Evolutionary conservation across 2,888 invertebrate species (phyloP).

Genomic region (Anarsia innoxiella): DNA sequence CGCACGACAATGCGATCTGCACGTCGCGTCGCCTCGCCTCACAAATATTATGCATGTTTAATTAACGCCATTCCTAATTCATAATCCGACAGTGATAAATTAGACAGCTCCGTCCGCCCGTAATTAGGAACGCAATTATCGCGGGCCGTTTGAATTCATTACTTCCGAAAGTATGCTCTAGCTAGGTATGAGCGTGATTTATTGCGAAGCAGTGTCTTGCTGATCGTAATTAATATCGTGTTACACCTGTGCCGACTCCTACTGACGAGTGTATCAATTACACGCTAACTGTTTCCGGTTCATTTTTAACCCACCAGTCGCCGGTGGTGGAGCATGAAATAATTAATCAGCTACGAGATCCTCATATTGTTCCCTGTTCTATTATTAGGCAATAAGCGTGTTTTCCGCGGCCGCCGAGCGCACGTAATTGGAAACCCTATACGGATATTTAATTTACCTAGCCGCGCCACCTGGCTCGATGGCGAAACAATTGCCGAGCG

Average conservation of each 20-base stretch:
- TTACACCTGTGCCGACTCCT: constrained; percentile 49
- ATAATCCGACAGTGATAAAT: constrained; percentile 74
- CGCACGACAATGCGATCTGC: constrained; percentile 9
- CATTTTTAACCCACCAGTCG: constrained; percentile 38
- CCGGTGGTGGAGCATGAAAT: constrained; percentile 30
- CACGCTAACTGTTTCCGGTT: constrained; percentile 31
- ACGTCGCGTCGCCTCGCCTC: constrained; percentile 36
- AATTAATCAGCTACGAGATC: constrained; percentile 59
- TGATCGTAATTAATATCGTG: constrained; percentile 61
- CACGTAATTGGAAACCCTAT: constrained; percentile 65
- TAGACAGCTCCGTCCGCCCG: constrained; percentile 57
- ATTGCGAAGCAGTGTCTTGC: constrained; percentile 53
- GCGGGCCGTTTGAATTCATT: constrained; percentile 71
- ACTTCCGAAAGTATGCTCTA: constrained; percentile 51
- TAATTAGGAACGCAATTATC: constrained; percentile 73
- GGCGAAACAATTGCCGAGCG: constrained; percentile 70
- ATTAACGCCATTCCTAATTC: constrained; percentile 69
- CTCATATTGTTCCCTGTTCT: constrained; percentile 48
- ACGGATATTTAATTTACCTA: constrained; percentile 71
- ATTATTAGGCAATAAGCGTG: constrained; percentile 67
- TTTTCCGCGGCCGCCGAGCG: constrained; percentile 48
- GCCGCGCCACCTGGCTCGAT: constrained; percentile 68
- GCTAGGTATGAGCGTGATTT: constrained; percentile 59
- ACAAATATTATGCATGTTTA: constrained; percentile 70
- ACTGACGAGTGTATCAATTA: constrained; percentile 34